Evolutionary conservation across 2,797 vertebrate species (phyloP).

Genomic region (Anniella stebbinsi): DNA sequence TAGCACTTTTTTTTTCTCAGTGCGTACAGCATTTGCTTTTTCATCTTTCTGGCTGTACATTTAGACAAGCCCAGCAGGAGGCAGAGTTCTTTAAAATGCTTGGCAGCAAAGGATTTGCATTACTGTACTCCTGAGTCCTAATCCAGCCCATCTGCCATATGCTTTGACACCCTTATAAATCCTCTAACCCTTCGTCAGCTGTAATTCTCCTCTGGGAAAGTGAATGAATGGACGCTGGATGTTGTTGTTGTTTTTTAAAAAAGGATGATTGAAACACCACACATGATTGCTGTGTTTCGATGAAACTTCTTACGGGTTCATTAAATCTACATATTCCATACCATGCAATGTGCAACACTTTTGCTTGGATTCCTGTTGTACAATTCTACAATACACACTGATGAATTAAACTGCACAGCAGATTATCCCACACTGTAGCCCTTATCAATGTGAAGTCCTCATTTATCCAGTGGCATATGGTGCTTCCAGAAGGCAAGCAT

Average conservation of each 20-base stretch:
- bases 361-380: constrained; percentile 52
- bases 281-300: constrained; percentile 42
- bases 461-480: constrained; percentile 50
- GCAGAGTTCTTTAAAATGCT: constrained; percentile 52
- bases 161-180: constrained; percentile 69
- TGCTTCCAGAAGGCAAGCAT: constrained; percentile 39
- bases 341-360: constrained; percentile 55
- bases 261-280: constrained; percentile 49
- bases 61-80: constrained; percentile 47
- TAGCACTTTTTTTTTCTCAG: constrained; percentile 37
- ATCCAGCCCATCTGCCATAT: constrained; percentile 69
- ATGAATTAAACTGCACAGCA: constrained; percentile 57
- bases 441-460: constrained; percentile 58
- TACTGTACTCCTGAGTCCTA: constrained; percentile 61
- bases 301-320: constrained; percentile 43
- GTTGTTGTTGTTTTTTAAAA: too few relatives aligned
- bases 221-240: constrained; percentile 59
- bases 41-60: constrained; percentile 21
- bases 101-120: constrained; percentile 65
- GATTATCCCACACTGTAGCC: constrained; percentile 36
- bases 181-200: constrained; percentile 64
- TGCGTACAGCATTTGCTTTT: constrained; percentile 12
- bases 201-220: constrained; percentile 62
- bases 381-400: constrained; percentile 28
- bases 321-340: constrained; percentile 50